These are phyloP conservation scores for Amphiduros pacificus DNA, from an alignment of 2,888 invertebrate species.

Conservation along the genomic window DNA sequence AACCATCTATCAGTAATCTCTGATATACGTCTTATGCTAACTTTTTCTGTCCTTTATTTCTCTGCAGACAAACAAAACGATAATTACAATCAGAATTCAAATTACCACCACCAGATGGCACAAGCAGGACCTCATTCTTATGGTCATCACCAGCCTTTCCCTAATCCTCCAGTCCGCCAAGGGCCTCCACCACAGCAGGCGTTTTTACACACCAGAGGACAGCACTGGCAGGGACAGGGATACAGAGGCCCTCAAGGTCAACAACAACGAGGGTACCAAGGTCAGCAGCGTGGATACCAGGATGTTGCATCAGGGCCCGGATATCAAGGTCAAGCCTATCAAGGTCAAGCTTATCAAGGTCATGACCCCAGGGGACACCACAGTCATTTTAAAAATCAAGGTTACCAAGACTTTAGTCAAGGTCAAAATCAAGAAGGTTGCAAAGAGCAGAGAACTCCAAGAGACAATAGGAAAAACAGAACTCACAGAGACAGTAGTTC, in stretches of 20 bases:
- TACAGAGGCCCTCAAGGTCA: constrained; percentile 2
- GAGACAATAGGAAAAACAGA: not conserved
- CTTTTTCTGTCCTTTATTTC: too few species aligned
- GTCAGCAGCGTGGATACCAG: not conserved
- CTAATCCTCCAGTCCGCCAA: too few species aligned
- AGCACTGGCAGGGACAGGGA: too few species aligned
- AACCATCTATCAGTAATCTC: too few species aligned
- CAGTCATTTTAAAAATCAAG: constrained; percentile 1
- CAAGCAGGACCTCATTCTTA: not conserved
- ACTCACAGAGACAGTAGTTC: not conserved
- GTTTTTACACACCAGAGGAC: too few species aligned
- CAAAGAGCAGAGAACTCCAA: not conserved
- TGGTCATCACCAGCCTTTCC: too few species aligned
- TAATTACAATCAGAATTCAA: too few species aligned
- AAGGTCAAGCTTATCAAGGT: not conserved
- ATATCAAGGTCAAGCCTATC: too few species aligned
- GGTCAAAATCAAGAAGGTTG: not conserved
- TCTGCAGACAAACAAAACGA: too few species aligned
- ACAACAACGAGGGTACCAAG: not conserved
- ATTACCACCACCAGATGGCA: not conserved
- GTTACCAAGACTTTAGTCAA: not conserved
- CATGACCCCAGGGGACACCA: not conserved
- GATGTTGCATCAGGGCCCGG: too few species aligned
- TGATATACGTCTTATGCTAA: too few species aligned
- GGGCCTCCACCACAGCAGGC: too few species aligned